Base-by-base conservation (phyloP, 2,113 vertebrate species). In the Melanerpes formicivorus region DNA sequence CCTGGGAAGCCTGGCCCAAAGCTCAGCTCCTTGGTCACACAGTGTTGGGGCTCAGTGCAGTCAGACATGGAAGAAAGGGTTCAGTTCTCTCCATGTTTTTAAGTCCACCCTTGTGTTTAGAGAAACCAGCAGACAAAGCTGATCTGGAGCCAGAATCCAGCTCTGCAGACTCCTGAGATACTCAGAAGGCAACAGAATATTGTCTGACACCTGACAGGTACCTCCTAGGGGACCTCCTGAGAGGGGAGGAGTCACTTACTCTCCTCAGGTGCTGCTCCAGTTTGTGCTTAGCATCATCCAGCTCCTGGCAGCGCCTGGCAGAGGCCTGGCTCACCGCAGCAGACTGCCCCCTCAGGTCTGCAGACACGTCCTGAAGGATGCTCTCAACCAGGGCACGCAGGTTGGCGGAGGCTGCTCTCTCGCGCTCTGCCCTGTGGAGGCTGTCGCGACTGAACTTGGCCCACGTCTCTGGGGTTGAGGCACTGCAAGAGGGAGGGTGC, bases 261-360 rank as follows among this genome's bases (percentile, higher is more conserved):
- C 98, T 96, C 40, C 46, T 18, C 79, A 98, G 95, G 66, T 98
- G 98, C 22, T 96, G 64, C 86, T 99, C 97, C 84, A 99, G 96
- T 48, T 97, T 97, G 18, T 95, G 91, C 66, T 97, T 98, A 37
- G 97, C 88, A 7, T 98, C 97, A 0, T 91, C 96, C 84, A 99
- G 93, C 88, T 99, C 98, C 56, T 92, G 81, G 42, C 98, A 98
- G 94, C 82, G 98, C 54, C 76, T 95, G 46, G 46, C 93, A 3
- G 99, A 98, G 74, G 98, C 98, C 81, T 82, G 63, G 30, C 97
- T 96, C 30, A 98, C 98, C 0, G 59, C 64, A 10, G 97, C 97
- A 12, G 98, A 96, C 93, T 99, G 99, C 50, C 83, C 67, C 22
- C 95, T 95, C 95, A 99, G 97, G 91, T 99, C 99, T 75, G 98